Percentiles rank a stretch among this genome's conserved stretches.
These are phyloP conservation scores for Strigops habroptila DNA, from an alignment of 2,113 vertebrate species.

Conservation along the genomic window DNA sequence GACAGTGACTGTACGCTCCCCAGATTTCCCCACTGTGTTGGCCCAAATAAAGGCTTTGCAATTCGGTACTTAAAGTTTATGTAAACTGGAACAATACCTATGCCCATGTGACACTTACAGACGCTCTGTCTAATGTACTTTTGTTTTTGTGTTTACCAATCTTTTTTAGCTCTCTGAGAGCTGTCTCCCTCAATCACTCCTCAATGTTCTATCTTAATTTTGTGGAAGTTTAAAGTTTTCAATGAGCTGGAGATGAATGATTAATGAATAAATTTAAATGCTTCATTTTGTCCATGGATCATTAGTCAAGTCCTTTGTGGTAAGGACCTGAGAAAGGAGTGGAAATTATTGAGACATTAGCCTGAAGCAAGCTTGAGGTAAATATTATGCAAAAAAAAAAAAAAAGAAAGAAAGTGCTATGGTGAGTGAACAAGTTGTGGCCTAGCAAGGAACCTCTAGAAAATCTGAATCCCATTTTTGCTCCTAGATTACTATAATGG, in stretches of 20 bases:
- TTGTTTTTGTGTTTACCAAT: conserved; percentile 81
- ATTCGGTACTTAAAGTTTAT: conserved; percentile 82
- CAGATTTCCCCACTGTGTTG: conserved; percentile 96
- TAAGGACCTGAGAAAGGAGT: conserved; percentile 99
- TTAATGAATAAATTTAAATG: conserved; percentile 99
- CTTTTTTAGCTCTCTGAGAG: conserved; percentile 80
- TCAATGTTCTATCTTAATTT: conserved; percentile 99
- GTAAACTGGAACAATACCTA: conserved; percentile 84
- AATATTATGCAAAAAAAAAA: conserved; percentile 95
- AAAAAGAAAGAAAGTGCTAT: conserved; percentile 32
- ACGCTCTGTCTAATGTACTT: conserved; percentile 73
- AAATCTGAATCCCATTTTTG: conserved; percentile 22
- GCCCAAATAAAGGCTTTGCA: conserved; percentile 89
- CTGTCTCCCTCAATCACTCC: conserved; percentile 99
- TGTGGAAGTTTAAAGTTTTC: conserved; percentile 99
- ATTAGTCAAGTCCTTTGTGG: conserved; percentile 99
- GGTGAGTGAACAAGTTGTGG: conserved; percentile 80
- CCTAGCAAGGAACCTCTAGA: conserved; percentile 67
- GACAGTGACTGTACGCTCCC: conserved; percentile 99
- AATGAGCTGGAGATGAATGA: conserved; percentile 99
- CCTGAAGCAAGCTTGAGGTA: conserved; percentile 99
- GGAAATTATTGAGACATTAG: conserved; percentile 99
- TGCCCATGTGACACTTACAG: conserved; percentile 76
- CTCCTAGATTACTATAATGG: background rate
- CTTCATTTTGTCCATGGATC: conserved; percentile 99